Evolutionary conservation across 2,888 invertebrate species (phyloP), one percentile per base, ranked within the genome.

Genomic region (Ophraella communa): DNA sequence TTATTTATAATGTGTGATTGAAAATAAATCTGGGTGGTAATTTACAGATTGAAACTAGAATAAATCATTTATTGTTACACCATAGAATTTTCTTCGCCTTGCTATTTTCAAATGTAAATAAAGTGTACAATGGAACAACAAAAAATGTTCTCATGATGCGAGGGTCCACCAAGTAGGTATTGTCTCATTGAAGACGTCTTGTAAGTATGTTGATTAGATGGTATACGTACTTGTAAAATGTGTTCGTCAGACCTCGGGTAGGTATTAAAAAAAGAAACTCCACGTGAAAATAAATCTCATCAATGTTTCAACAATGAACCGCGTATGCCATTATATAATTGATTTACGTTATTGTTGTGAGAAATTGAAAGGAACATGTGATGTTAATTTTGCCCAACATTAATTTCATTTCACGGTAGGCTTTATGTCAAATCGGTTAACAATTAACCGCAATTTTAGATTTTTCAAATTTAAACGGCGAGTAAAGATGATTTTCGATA

Each of bases 271-370:
- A 44, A 44, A 20, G 18, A 44, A 44, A 2, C 42, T 42, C 44
- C 3, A 21, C 21, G 20, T 39, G 39, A 39, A 39, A 39, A 39
- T 39, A 39, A 39, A 51, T 51, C 51, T 42, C 52, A 60, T 60
- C 59, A 52, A 44, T 30, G 23, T 52, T 14, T n/a, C 27, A 44
- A 60, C 53, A 60, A 60, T 39, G 39, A 20, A 21, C 14, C 52
- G 44, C 60, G 30, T 24, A 44, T 27, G 60, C 60, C 24, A 42
- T 60, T 60, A 20, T 52, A 60, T 60, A 60, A 60, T 60, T 60
- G 60, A 60, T 60, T 60, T 60, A 52, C 44, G 23, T 20, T 60
- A 53, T 60, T 60, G 60, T 60, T 39, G 30, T 49, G 39, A n/a
- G 27, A 44, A 59, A 59, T 39, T 59, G 45, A 14, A 56, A 30